Base-by-base conservation (phyloP, 2,797 vertebrate species). In the Sarcoramphus papa region DNA sequence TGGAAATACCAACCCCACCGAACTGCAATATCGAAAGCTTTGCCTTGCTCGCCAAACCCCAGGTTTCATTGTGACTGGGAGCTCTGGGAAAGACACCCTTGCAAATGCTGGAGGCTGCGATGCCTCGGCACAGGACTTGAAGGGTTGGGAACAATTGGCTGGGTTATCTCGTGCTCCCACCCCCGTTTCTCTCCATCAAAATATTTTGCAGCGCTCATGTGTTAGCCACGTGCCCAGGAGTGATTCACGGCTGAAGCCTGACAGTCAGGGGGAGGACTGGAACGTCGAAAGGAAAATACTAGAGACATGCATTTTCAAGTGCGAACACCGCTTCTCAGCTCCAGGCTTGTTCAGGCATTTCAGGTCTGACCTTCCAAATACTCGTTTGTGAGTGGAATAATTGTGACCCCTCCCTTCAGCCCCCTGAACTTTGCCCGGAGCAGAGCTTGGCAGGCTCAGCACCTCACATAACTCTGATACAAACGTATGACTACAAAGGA, bases 151-250 rank as follows among this genome's bases (percentile, higher is more conserved):
- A 90, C 85, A 85, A 92, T 31, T 3, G 27, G 43, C 67, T 74
- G 62, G 48, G 67, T 93, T 95, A 93, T 47, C 96, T 95, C 31
- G 1, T 69, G 75, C 70, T 91, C 57, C 91, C 94, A 89, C 91
- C 91, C 72, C 95, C 56, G 0, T 62, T 70, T 50, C 54, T 50
- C 81, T 88, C 93, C 81, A 96, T 93, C 92, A 85, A 85, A 95
- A 97, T 93, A 95, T 94, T 96, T 93, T 94, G 94, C 94, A 95
- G 94, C 3, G 0, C 88, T 96, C 87, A 87, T 45, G 88, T 43
- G 51, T 57, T 40, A 74, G 68, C 88, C 95, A 95, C 81, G 87
- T 95, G 88, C 77, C 83, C 90, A 81, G 89, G 35, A 96, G 81
- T 96, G 94, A 95, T 87, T 96, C 95, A 95, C 0, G 7, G 67